Base-by-base conservation (phyloP, 2,888 invertebrate genomes). In the Anoplius nigerrimus region DNA sequence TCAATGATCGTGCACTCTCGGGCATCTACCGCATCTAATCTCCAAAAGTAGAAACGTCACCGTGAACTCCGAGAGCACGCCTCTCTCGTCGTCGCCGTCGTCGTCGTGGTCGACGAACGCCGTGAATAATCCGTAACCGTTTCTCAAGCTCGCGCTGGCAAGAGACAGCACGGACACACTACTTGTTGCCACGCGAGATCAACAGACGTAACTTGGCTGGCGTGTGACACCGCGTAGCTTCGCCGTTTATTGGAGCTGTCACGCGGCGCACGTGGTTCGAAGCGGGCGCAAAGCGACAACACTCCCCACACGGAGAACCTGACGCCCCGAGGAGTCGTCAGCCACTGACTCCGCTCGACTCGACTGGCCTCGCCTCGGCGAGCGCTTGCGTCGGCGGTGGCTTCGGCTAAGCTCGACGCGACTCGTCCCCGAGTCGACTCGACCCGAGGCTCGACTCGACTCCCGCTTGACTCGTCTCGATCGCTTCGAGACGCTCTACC, bases 211-310 rank as follows among this genome's bases (percentile, higher is more conserved):
- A 51, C 22, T 18, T 22, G 11, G 5, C 52, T 34, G 22, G 3
- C 52, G 52, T 4, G 16, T 21, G 52, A 52, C 42, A 53, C 24
- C 18, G 56, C 46, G 48, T 56, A 58, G 46, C 16, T 43, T 43
- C 57, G 46, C 45, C 56, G 46, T 52, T 11, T 46, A 54, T 22
- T 45, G 20, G 57, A 76, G 80, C 83, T 85, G 85, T 84, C 87
- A 85, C 79, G 76, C 81, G 82, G 79, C 82, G 84, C 87, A 87
- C 86, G 87, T 87, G 87, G 84, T 61, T 77, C 92, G 92, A 92
- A 90, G 93, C 93, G 87, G 94, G 94, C 90, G 93, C 93, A 89
- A 90, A 69, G 89, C 90, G 70, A 91, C 90, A 69, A 90, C 87
- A 74, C 90, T 90, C 90, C 90, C 89, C 70, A 81, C 71, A 71